A percentile compares a stretch with the other conserved stretches of the same genome.
Evolutionary conservation across 2,888 invertebrate species (phyloP).

Genomic region (Aphrophora alni): DNA sequence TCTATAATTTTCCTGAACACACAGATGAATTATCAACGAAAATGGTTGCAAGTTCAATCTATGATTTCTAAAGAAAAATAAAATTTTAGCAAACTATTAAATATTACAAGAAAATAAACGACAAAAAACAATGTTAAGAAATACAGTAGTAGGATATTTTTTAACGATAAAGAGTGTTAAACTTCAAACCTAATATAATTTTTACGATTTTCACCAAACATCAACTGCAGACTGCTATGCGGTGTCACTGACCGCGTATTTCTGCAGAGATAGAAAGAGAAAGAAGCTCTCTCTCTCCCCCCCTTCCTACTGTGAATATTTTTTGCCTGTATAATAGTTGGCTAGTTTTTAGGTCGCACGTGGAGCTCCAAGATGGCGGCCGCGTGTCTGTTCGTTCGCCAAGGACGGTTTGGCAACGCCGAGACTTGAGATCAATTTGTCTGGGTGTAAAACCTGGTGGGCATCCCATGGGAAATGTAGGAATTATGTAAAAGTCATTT

Average conservation of each 20-base stretch:
- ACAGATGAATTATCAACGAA: too few species aligned
- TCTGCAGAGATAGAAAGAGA: neutral
- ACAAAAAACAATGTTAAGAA: too few species aligned
- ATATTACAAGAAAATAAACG: too few species aligned
- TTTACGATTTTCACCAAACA: neutral
- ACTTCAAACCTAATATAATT: too few species aligned
- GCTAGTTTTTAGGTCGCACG: slow-evolving; percentile 9
- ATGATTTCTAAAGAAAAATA: too few species aligned
- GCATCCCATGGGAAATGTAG: neutral
- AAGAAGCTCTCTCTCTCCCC: neutral
- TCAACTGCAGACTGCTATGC: neutral
- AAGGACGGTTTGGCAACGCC: slow-evolving; percentile 2
- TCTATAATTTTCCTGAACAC: too few species aligned
- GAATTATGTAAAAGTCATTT: too few species aligned
- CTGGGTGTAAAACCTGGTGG: too few species aligned
- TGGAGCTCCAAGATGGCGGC: slow-evolving; percentile 9
- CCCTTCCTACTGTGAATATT: neutral
- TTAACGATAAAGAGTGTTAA: too few species aligned
- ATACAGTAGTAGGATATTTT: too few species aligned
- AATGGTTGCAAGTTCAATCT: too few species aligned
- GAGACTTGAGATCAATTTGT: neutral
- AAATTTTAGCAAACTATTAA: too few species aligned
- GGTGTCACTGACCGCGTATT: neutral
- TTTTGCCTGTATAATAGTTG: slow-evolving; percentile 9
- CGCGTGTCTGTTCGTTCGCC: neutral